Base-by-base conservation (phyloP, 2,888 invertebrate species). In the Chrysodeixis includens region DNA sequence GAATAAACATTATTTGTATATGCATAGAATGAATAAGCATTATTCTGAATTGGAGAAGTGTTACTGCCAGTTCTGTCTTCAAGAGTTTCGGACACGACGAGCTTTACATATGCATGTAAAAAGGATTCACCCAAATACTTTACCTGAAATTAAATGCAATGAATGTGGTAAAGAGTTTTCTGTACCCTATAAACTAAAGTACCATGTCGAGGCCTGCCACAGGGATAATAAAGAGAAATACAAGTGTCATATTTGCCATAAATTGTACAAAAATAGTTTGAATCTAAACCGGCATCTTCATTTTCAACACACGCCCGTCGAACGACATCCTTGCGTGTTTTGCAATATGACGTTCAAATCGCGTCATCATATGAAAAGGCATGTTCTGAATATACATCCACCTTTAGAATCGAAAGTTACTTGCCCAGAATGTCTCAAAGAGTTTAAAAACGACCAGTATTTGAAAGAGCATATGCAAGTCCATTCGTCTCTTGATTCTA, bases 21-120 rank as follows among this genome's bases (percentile, higher is more conserved):
- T 95, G 94, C 94, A 95, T 67, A 70, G 93, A 1, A 95, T 94
- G 94, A 95, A 95, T 44, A 94, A 94, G 9, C 94, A 95, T 63
- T 94, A 94, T n/a, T 94, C 94, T 0, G 94, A 94, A 16, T 76
- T 88, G 0, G 93, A 94, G 74, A 93, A 93, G 35, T 92, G 93
- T 54, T 93, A 87, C 69, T 95, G 94, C 49, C 93, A 95, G 55
- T 92, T 92, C 63, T 95, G 94, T 44, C 80, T 94, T 0, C 94
- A 94, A 74, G 93, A 94, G 60, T 95, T 94, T 40, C 74, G 93
- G 1, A 95, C 94, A 0, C 62, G 93, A 0, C 77, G 93, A 8
- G 94, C 94, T 0, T 56, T 95, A 0, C 92, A 94, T 18, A 93
- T 95, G 92, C 94, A 95, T 16, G 86, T 94, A 0, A 94, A 93